Conservation (phyloP, 2,113 vertebrate species). For the Hemiprocne comata region DNA sequence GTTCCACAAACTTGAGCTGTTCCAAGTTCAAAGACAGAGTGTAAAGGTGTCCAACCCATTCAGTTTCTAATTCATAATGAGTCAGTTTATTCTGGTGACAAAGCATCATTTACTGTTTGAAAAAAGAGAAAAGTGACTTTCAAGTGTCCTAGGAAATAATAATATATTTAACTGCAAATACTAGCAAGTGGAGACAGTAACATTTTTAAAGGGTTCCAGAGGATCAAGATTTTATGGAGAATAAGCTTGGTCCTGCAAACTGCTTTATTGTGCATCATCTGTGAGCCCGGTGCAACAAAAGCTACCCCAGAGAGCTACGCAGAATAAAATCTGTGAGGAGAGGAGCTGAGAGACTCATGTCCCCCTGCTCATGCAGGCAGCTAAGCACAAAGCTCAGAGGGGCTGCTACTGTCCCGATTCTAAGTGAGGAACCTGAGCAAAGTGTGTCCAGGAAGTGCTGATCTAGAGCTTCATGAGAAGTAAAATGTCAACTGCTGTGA, state of each 20-base stretch:
- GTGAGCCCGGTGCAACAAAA: not conserved
- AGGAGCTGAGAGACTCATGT: not conserved
- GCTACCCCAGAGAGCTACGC: not conserved
- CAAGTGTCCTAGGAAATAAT: not conserved
- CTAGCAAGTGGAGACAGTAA: not conserved
- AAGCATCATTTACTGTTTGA: not conserved
- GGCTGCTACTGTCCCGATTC: not conserved
- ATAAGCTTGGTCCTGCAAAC: not conserved
- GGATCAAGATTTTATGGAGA: not conserved
- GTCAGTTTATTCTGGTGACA: not conserved
- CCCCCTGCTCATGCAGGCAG: not conserved
- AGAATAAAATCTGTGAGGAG: not conserved
- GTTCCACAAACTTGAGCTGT: not conserved
- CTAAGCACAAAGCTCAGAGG: not conserved
- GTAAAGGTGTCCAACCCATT: not conserved
- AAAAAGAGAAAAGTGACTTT: not conserved
- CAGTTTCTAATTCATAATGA: not conserved
- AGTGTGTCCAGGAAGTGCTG: rapidly evolving
- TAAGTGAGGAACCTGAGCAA: not conserved
- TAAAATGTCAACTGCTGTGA: not conserved
- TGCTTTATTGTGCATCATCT: not conserved
- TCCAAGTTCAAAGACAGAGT: not conserved
- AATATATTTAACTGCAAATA: not conserved
- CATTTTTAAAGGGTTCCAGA: not conserved
- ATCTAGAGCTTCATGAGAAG: not conserved